phyloP scores from a whole-genome alignment of 2,113 vertebrate species.

The Vidua chalybeata region DNA sequence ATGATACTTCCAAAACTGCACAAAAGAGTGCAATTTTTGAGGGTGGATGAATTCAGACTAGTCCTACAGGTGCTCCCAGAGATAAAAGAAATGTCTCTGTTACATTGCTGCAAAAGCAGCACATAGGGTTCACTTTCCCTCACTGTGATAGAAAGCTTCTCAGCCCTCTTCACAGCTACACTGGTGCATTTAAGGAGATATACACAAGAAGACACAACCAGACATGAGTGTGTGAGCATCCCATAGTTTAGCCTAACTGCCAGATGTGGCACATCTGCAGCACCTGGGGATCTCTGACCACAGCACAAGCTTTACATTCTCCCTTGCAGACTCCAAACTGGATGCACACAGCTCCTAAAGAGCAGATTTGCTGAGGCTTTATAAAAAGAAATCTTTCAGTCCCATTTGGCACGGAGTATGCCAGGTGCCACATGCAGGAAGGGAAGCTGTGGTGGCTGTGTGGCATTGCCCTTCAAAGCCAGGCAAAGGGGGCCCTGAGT shows the following conservation, averaged over 20 bases:
- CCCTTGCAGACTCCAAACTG: neutral
- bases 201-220: neutral
- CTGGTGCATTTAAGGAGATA: neutral
- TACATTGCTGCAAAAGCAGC: neutral
- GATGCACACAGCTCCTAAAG: neutral
- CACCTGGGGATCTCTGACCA: neutral
- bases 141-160: neutral
- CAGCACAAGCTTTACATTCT: neutral
- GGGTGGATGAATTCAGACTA: neutral
- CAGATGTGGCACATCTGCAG: neutral
- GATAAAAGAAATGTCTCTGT: neutral
- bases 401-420: fast-evolving
- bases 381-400: neutral
- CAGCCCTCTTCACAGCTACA: neutral
- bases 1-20: neutral
- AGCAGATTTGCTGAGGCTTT: neutral
- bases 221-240: neutral
- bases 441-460: neutral
- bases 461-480: neutral
- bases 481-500: neutral
- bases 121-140: neutral
- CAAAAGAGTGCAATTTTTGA: neutral
- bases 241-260: neutral
- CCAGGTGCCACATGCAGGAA: neutral
- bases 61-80: neutral